A percentile compares a stretch with the other conserved stretches of the same genome.
Evolutionary conservation across 1,140 invertebrate species (phyloP).

Genomic region (Drosophila ohnishii): DNA sequence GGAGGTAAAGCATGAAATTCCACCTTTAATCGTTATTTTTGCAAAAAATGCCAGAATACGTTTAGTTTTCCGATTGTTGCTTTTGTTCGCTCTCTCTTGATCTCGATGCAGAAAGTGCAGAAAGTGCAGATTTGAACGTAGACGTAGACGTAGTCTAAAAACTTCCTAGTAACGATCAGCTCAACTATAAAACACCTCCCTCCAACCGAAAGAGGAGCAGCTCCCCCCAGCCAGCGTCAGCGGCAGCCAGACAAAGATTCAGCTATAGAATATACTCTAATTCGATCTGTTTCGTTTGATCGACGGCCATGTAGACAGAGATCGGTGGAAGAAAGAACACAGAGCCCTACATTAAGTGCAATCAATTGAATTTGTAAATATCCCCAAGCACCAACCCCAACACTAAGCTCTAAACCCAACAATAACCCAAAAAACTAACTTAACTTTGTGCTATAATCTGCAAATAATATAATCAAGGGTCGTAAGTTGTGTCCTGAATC

Average conservation of each 20-base stretch:
- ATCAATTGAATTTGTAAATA: slow-evolving; percentile 56
- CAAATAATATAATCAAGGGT: background rate
- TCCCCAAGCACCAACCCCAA: slow-evolving; percentile 31
- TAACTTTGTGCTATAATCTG: slow-evolving; percentile 1
- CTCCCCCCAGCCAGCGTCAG: slow-evolving; percentile 26
- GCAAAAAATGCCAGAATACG: slow-evolving; percentile 67
- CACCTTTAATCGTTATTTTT: slow-evolving; percentile 58
- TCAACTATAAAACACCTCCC: slow-evolving; percentile 20
- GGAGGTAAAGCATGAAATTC: slow-evolving; percentile 86
- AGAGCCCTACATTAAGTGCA: slow-evolving; percentile 49
- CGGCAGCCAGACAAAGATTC: slow-evolving; percentile 19
- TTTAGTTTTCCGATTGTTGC: slow-evolving; percentile 81
- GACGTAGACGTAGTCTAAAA: slow-evolving; percentile 79
- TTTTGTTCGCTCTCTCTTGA: slow-evolving; percentile 78
- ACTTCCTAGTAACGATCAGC: slow-evolving; percentile 69
- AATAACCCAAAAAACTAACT: slow-evolving; percentile 3
- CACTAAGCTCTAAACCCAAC: background rate
- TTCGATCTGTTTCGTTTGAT: slow-evolving; percentile 7
- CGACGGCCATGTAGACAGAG: slow-evolving; percentile 51
- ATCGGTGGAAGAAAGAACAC: slow-evolving; percentile 10
- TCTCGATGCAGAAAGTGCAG: slow-evolving; percentile 75
- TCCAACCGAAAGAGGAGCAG: slow-evolving; percentile 39
- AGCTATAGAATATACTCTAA: slow-evolving; percentile 21
- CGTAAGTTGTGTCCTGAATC: background rate
- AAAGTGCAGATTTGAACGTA: slow-evolving; percentile 75